Percentiles rank a stretch among this genome's conserved stretches.
These are phyloP conservation scores for Tenebrio molitor DNA, from an alignment of 1,140 invertebrate genomes.

Conservation along the genomic window DNA sequence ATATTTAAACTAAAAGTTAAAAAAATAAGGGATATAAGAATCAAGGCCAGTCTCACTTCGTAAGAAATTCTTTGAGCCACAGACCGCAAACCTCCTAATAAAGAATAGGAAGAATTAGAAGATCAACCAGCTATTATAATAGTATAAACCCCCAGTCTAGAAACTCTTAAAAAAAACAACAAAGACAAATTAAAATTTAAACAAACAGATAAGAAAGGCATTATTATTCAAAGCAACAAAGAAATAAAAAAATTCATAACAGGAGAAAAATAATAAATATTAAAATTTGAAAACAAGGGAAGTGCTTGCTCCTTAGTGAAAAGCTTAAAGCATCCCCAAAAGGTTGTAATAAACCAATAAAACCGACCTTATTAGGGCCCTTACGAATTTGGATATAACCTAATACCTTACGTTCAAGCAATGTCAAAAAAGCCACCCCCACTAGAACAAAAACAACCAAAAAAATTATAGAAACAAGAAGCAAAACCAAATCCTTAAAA, in stretches of 20 bases:
- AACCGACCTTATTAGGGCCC: constrained; percentile 77
- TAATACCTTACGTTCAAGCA: no score
- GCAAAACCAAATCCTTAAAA: constrained; percentile 66
- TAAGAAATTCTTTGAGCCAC: constrained; percentile 79
- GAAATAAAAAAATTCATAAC: constrained; percentile 68
- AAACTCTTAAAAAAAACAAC: constrained; percentile 71
- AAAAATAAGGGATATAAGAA: constrained; percentile 70
- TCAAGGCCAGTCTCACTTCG: constrained; percentile 74
- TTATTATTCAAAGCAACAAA: constrained; percentile 70
- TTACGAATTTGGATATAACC: no score
- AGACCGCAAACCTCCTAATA: constrained; percentile 74
- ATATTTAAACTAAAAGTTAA: constrained; percentile 66
- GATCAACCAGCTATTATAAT: constrained; percentile 73
- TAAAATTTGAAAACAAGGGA: constrained; percentile 68
- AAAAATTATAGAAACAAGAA: constrained; percentile 40
- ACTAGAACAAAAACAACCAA: constrained; percentile 67
- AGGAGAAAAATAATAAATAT: constrained; percentile 72
- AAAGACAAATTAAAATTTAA: constrained; percentile 67
- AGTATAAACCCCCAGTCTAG: constrained; percentile 72
- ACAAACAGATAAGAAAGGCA: constrained; percentile 65
- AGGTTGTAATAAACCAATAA: constrained; percentile 74
- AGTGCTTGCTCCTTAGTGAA: constrained; percentile 73
- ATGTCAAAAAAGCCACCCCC: no score
- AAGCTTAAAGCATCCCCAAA: constrained; percentile 78
- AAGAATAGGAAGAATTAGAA: constrained; percentile 77